Base-by-base conservation (phyloP, 2,113 vertebrate species). In the Dunckerocampus dactyliophorus region DNA sequence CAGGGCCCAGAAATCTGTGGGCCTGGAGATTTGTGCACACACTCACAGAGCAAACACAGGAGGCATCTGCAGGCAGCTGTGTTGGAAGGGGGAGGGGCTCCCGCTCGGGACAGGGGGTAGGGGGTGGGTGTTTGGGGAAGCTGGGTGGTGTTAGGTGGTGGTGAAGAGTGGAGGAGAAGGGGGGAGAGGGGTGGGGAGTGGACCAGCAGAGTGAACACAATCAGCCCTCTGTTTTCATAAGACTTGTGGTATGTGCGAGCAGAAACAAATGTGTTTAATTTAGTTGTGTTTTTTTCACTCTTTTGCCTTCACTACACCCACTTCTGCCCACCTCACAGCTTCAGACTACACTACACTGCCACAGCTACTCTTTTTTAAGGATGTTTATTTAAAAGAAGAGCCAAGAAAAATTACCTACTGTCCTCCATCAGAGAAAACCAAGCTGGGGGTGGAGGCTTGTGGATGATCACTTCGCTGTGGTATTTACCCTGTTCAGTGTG, bases 251-350 rank as follows among this genome's bases (percentile, higher is more conserved):
- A 91, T 91, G 90, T 87, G 87, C 88, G 89, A 91, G 88, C 90
- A 90, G 90, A 92, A 92, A 92, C 91, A 92, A 92, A 92, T 91
- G 91, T 91, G 89, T 91, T 92, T 91, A 92, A 92, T 92, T 91
- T 91, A 91, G 85, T 78, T 69, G 74, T 80, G 74, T 80, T 54
- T 64, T 63, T 56, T 54, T 63, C 47, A 22, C 53, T 17, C 65
- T 72, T 64, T 72, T 47, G 63, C 74, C 76, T 79, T 62, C 51
- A 58, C 74, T 78, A 76, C 71, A 76, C 82, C 82, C 79, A 79
- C 77, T 82, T 80, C 69, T 87, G 77, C 85, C 81, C 85, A 80
- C 85, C 81, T 85, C 63, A 59, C 34, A 61, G 69, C 76, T 72
- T 70, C 71, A 71, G 66, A 77, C 78, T 75, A 81, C 71, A 22